Percentiles rank a stretch among this genome's conserved stretches.
Conservation (phyloP, 2,888 invertebrate species). For the Leptinotarsa rubiginosa region DNA sequence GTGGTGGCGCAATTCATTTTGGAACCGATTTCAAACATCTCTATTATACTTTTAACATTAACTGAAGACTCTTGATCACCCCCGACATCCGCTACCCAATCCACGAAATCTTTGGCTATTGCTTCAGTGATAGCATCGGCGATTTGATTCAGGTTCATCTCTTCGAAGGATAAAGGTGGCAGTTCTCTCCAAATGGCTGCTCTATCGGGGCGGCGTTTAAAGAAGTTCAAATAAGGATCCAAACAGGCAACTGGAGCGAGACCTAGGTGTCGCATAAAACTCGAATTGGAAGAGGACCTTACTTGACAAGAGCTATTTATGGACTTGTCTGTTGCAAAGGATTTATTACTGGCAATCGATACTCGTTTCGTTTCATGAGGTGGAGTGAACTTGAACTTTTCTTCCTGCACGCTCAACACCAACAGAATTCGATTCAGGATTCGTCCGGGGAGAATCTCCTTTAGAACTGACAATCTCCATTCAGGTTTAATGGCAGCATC, state of each 20-base stretch:
- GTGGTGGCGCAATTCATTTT: constrained; percentile 71
- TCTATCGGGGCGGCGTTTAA: constrained; percentile 57
- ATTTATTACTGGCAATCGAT: background rate
- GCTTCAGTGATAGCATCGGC: constrained; percentile 60
- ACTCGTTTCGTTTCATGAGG: background rate
- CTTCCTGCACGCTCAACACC: constrained; percentile 35
- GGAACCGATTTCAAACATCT: constrained; percentile 70
- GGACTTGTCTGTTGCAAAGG: background rate
- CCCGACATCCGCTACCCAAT: constrained; percentile 60
- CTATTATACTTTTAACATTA: constrained; percentile 58
- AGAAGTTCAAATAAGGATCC: constrained; percentile 58
- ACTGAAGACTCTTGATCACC: constrained; percentile 53
- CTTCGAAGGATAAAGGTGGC: constrained; percentile 59
- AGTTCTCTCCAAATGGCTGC: constrained; percentile 62
- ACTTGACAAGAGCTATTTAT: background rate
- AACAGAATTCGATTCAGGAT: constrained; percentile 44
- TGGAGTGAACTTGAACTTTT: background rate
- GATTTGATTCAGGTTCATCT: constrained; percentile 58
- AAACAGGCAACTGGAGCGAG: constrained; percentile 1
- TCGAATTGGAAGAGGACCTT: background rate
- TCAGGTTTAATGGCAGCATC: constrained; percentile 53
- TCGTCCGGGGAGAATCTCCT: constrained; percentile 48
- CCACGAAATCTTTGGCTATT: constrained; percentile 62
- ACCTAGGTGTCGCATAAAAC: constrained; percentile 18
- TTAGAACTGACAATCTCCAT: constrained; percentile 45